Conservation (phyloP, 2,113 vertebrate genomes). For the Orthochromis malagaraziensis region DNA sequence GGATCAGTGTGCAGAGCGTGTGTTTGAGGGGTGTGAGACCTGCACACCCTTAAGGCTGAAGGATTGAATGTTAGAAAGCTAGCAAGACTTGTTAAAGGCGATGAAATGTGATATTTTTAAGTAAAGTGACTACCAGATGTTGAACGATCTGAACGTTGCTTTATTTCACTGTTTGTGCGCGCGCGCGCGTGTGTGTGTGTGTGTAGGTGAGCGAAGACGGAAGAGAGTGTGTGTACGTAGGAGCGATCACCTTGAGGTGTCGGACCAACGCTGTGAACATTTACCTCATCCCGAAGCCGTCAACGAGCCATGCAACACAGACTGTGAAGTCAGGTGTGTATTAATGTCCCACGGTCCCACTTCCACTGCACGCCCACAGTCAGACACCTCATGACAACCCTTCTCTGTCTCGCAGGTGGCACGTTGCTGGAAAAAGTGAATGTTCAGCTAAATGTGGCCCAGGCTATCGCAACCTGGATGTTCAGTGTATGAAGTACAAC, state of each 20-base stretch:
- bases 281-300: conserved; percentile 62
- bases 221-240: conserved; percentile 80
- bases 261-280: conserved; percentile 85
- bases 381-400: background rate
- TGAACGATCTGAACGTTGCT: background rate
- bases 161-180: background rate
- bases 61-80: background rate
- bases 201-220: conserved; percentile 70
- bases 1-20: background rate
- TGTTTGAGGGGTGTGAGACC: background rate
- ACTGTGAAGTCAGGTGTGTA: conserved; percentile 89
- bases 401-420: conserved; percentile 75
- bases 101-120: conserved; percentile 1
- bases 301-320: conserved; percentile 82
- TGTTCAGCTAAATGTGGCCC: conserved; percentile 87
- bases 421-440: conserved; percentile 82
- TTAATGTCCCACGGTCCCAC: background rate
- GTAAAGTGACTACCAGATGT: background rate
- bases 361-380: background rate
- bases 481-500: conserved; percentile 87
- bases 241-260: conserved; percentile 80
- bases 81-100: background rate
- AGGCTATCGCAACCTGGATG: conserved; percentile 80
- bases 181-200: conserved; percentile 58
- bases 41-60: background rate